Conservation (phyloP, 2,797 vertebrate genomes). For the Prionace glauca region DNA sequence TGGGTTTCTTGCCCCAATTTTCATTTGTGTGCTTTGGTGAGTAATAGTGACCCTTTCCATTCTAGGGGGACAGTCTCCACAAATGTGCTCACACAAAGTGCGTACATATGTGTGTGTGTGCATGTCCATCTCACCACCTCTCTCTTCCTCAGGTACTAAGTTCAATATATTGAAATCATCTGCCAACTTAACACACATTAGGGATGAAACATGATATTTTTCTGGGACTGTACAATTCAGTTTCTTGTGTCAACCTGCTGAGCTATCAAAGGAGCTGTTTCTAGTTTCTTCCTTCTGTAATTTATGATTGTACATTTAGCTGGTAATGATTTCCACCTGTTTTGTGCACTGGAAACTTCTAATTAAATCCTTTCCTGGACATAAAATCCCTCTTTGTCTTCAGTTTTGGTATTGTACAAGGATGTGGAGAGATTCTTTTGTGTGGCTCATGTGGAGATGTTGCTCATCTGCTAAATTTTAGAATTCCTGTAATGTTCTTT, state of each 20-base stretch:
- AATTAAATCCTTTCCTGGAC: not conserved
- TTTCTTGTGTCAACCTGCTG: not conserved
- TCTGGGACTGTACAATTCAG: not conserved
- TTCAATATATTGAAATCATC: not conserved
- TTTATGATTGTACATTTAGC: not conserved
- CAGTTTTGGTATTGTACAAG: not conserved
- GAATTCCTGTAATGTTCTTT: not conserved
- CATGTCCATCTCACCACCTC: not conserved
- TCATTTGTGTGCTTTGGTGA: no score
- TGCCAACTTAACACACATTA: no score
- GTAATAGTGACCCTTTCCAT: no score
- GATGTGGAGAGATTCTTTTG: not conserved
- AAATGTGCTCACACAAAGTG: no score
- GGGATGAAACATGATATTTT: not conserved
- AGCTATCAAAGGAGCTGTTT: not conserved
- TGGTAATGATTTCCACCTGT: not conserved
- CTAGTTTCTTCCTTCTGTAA: slow-evolving; percentile 1
- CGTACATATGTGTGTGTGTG: no score
- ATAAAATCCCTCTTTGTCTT: not conserved
- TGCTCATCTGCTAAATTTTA: not conserved
- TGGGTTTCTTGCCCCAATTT: no score
- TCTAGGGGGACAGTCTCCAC: no score
- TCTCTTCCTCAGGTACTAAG: not conserved
- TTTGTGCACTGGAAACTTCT: not conserved
- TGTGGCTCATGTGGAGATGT: not conserved